Evolutionary conservation across 2,113 vertebrate genomes (phyloP), one percentile per base, ranked within the genome.

Genomic region (Egretta garzetta): DNA sequence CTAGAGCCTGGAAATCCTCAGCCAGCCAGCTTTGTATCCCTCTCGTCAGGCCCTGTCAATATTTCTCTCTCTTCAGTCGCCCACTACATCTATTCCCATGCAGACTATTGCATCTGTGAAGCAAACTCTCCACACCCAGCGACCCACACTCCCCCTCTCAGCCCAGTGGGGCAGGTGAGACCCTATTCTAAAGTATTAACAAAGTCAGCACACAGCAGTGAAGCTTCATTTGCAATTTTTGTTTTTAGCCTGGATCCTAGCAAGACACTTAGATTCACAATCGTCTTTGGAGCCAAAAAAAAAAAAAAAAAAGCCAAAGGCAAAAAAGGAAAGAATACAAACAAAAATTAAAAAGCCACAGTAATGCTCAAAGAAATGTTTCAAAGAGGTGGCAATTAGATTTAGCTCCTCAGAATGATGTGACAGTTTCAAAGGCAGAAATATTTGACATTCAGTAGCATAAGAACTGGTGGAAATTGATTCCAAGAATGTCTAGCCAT

Each of bases 351-450:
- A 82, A 92, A 95, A 96, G 39, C 95, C 95, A 91, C 95, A 96
- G 49, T 94, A 97, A 91, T 82, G 81, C 32, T 89, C 60, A 66
- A 87, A 97, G 52, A 93, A 89, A 55, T 56, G 66, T 93, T 93
- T 96, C 74, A 96, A 94, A 95, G 96, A 94, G 84, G 97, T 97
- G 94, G 63, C 86, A 97, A 96, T 97, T 97, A 95, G 95, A 97
- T 97, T 96, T 96, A 97, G 93, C 41, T 89, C 62, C 77, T 85
- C 28, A 74, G 74, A 94, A 96, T 70, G 81, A 94, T 66, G 66
- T 87, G 94, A 76, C 91, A 86, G 45, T 92, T 91, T 96, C 82
- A 92, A 86, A 87, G 56, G 63, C 64, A 94, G 71, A 92, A 91
- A 86, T 95, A 94, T 92, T 94, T 97, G 90, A 96, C 88, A 84